Evolutionary conservation across 2,797 vertebrate genomes (phyloP), one percentile per base, ranked within the genome.

Genomic region (Acanthurus lineatus): DNA sequence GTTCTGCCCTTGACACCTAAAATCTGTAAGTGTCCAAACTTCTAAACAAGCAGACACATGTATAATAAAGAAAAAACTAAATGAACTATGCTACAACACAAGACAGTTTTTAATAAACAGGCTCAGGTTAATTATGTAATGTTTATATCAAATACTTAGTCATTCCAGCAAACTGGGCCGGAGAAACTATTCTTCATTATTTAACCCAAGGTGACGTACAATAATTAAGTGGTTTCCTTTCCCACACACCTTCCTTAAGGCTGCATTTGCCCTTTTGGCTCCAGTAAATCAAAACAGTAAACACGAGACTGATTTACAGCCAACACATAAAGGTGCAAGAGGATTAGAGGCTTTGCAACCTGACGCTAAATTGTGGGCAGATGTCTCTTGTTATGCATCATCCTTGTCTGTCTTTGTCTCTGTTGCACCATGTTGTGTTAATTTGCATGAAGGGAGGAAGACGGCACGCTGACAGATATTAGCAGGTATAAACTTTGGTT

Each of bases 271-370:
- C 48, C 75, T 79, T 77, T 72, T 70, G 58, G 84, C 76, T 67
- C 65, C 68, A 83, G 5, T 84, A 17, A 80, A 88, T 73, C 45
- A 73, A 79, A 87, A 69, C 67, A 84, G 66, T 69, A 77, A 80
- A 72, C 38, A 79, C 6, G 56, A 40, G 63, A 78, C 19, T 70
- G 76, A 79, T 87, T 85, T 78, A 89, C 3, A 72, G 59, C 22
- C 35, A 63, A 48, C 69, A 38, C 65, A 72, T 69, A 49, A 73
- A 78, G 45, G 25, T 62, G 68, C 19, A 61, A 76, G 64, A 48
- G n/a, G 42, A 82, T 80, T 47, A 83, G 64, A 3, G 0, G 40
- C 79, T 73, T 65, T 68, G 42, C 35, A 83, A 85, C 72, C 35
- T 67, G 69, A 77, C 0, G 14, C 63, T 69, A 57, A 76, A 62